Evolutionary conservation across 2,797 vertebrate genomes (phyloP), one percentile per base, ranked within the genome.

Genomic region (Tapera naevia): DNA sequence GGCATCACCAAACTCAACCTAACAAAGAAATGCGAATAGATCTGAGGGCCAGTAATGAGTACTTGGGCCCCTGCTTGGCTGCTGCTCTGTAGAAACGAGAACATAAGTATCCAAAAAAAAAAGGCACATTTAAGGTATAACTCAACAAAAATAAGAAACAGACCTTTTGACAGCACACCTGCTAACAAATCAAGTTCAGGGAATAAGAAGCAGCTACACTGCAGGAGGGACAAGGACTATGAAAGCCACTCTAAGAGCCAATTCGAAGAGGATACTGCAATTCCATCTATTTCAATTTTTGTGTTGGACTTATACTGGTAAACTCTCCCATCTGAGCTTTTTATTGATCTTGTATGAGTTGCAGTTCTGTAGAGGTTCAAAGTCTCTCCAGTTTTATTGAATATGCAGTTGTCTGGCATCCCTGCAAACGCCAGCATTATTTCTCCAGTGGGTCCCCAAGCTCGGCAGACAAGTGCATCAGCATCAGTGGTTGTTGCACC

Each of bases 111-210:
- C 88, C 89, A 96, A 88, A 92, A 95, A 94, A 93, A 86, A 88
- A n/a, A n/a, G 86, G 85, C 74, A 85, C 64, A 45, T 91, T 95
- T 86, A 93, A 91, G 71, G 60, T 82, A 78, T 93, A 97, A 93
- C 56, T 92, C 93, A 91, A 84, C 56, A 96, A 95, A 96, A 97
- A 95, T 94, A 94, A 96, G 92, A 94, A 97, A 88, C 93, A 94
- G 96, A 97, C 65, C 48, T 86, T 93, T 90, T 95, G 83, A 96
- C 92, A 94, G 71, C 50, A 93, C 89, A 88, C 64, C 58, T 46
- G 60, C 33, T 90, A 90, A 91, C 73, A 94, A 95, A 96, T 94
- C 80, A 90, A 95, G 45, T 80, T 90, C 22, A 7, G 50, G 16
- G 78, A 71, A 53, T 57, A 91, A 85, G 71, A 96, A 82, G 17